Evolutionary conservation across 2,113 vertebrate species (phyloP).

Genomic region (Indicator maculatus): DNA sequence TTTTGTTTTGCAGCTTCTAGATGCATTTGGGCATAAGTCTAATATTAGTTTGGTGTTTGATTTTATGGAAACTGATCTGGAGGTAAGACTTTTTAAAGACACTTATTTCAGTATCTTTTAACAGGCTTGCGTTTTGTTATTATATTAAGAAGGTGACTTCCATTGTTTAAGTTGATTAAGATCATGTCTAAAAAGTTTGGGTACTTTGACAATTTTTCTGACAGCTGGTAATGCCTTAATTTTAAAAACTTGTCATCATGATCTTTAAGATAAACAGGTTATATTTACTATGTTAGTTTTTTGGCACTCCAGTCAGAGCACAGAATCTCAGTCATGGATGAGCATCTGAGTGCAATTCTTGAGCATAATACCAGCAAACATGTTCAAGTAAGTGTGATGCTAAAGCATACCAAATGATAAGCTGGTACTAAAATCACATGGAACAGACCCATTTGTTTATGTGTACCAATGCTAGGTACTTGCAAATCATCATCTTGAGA

Average conservation of each 20-base stretch:
- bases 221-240: neutral
- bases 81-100: constrained; percentile 79
- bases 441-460: neutral
- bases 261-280: neutral
- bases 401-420: neutral
- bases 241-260: neutral
- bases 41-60: constrained; percentile 99
- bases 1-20: constrained; percentile 85
- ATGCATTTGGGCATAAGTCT: constrained; percentile 98
- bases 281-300: neutral
- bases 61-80: constrained; percentile 98
- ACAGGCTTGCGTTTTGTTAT: neutral
- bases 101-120: neutral
- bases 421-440: neutral
- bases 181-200: neutral
- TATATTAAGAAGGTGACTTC: neutral
- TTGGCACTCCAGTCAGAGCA: neutral
- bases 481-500: neutral
- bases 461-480: neutral
- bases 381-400: neutral
- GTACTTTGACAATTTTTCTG: neutral
- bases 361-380: neutral
- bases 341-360: neutral
- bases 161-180: neutral
- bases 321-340: neutral